phyloP scores from a whole-genome alignment of 2,797 vertebrate species.

The Oceanodroma leucorhoa region DNA sequence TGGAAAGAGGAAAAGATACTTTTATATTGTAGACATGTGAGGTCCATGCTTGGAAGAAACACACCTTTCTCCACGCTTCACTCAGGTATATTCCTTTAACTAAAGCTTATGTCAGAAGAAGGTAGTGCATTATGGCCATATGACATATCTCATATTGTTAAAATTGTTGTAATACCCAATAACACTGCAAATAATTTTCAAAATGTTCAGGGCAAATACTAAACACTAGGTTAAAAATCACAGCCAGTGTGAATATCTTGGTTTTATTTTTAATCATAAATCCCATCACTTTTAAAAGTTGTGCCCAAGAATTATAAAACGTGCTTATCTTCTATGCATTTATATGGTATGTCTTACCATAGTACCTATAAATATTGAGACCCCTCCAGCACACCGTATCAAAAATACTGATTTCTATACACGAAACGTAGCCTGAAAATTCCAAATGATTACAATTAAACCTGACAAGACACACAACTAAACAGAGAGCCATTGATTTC shows the following conservation, averaged over 20 bases:
- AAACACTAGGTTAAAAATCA: background rate
- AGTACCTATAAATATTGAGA: background rate
- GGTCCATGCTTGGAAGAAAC: background rate
- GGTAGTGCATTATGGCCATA: background rate
- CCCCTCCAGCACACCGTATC: fast-evolving
- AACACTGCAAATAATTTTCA: background rate
- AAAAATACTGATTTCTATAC: background rate
- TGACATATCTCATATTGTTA: background rate
- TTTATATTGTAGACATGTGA: background rate
- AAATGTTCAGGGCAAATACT: background rate
- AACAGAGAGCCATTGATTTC: background rate
- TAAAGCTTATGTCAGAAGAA: background rate
- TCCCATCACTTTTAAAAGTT: background rate
- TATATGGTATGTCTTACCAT: background rate
- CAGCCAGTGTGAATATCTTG: background rate
- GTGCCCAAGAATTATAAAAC: background rate
- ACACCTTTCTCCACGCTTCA: background rate
- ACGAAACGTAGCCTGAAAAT: background rate
- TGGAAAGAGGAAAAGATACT: slow-evolving; percentile 19
- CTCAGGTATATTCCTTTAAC: background rate
- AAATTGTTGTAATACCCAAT: background rate
- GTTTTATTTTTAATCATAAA: background rate
- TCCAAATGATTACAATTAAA: background rate
- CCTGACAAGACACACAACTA: background rate
- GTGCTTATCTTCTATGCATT: background rate